Conservation (phyloP, 2,888 invertebrate genomes). For the Rhaphigaster nebulosa region DNA sequence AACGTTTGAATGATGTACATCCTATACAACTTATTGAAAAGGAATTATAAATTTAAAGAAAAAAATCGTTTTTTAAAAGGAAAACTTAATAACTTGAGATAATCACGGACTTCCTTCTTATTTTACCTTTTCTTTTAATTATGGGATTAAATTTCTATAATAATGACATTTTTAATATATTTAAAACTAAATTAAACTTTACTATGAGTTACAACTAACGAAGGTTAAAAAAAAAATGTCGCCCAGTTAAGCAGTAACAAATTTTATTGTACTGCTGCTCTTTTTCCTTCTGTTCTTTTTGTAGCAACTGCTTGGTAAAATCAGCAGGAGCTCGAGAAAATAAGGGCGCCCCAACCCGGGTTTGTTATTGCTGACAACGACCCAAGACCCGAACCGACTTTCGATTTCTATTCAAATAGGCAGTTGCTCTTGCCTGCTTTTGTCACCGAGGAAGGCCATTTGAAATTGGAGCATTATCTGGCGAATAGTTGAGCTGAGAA, state of each 20-base stretch:
- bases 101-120: no score
- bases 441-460: constrained; percentile 18
- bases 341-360: constrained; percentile 17
- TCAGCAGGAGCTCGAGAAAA: constrained; percentile 7
- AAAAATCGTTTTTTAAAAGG: no score
- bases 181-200: no score
- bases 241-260: background rate
- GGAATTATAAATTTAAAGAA: no score
- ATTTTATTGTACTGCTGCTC: background rate
- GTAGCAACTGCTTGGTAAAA: constrained; percentile 10
- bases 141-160: no score
- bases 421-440: constrained; percentile 32
- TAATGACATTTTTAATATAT: no score
- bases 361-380: constrained; percentile 32
- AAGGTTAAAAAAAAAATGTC: background rate
- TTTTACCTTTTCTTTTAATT: no score
- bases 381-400: constrained; percentile 16
- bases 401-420: constrained; percentile 32
- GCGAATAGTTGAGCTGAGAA: background rate
- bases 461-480: constrained; percentile 7
- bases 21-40: no score
- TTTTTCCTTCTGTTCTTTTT: background rate
- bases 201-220: no score
- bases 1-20: no score
- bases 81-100: no score